phyloP scores from a whole-genome alignment of 2,888 invertebrate species.

The Anagyrus pseudococci region DNA sequence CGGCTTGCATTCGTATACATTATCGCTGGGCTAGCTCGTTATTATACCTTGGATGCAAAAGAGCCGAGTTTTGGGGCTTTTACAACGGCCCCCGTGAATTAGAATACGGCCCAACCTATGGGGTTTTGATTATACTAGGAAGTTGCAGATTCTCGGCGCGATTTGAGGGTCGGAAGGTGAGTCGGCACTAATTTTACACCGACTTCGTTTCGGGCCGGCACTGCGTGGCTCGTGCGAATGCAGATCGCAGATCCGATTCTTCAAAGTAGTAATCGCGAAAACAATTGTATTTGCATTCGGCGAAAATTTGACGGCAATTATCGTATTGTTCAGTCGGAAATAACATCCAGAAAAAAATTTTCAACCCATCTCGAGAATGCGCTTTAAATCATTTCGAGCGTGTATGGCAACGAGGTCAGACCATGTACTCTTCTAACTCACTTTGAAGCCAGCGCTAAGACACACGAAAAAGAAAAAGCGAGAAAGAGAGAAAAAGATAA shows the following conservation, averaged over 20 bases:
- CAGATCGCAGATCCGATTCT: too few relatives aligned
- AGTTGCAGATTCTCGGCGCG: not conserved
- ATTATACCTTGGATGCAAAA: slow-evolving; percentile 8
- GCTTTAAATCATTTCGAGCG: too few relatives aligned
- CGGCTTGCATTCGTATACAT: slow-evolving; percentile 10
- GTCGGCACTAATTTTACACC: not conserved
- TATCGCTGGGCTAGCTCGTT: not conserved
- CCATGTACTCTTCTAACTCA: too few relatives aligned
- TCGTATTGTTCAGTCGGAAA: too few relatives aligned
- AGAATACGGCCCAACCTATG: slow-evolving; percentile 3
- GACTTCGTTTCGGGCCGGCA: not conserved
- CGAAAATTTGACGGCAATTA: too few relatives aligned
- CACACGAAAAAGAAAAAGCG: too few relatives aligned
- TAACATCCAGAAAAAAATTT: too few relatives aligned
- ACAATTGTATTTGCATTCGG: too few relatives aligned
- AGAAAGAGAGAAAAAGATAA: not conserved
- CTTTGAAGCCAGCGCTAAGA: too few relatives aligned
- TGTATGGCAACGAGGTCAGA: too few relatives aligned
- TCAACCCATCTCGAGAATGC: too few relatives aligned
- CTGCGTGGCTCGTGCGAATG: not conserved
- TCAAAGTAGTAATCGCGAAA: too few relatives aligned
- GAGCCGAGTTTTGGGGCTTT: slow-evolving; percentile 15
- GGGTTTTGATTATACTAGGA: slow-evolving; percentile 21
- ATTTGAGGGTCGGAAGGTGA: not conserved
- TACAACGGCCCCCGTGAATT: slow-evolving; percentile 17